Percentiles rank a stretch among this genome's conserved stretches.
Conservation (phyloP, 2,113 vertebrate genomes). For the Origma solitaria region DNA sequence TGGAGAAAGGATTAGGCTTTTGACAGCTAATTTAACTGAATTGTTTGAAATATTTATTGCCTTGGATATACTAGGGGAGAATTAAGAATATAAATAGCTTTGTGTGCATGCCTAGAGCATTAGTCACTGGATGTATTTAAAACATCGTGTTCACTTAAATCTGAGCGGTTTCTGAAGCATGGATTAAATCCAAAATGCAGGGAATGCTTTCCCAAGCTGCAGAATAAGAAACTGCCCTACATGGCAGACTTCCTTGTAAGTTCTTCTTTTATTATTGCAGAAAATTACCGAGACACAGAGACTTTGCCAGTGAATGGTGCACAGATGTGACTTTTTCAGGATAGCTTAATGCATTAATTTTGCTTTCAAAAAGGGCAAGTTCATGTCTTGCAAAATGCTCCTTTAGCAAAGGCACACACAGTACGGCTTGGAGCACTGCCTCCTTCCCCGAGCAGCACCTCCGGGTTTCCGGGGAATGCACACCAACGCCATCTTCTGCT, state of each 20-base stretch:
- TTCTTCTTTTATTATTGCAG: neutral
- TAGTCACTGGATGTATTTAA: slow-evolving; percentile 16
- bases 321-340: neutral
- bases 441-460: neutral
- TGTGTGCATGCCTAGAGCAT: neutral
- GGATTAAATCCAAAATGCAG: neutral
- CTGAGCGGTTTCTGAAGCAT: slow-evolving; percentile 3
- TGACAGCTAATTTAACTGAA: neutral
- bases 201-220: neutral
- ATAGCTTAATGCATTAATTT: neutral
- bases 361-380: neutral
- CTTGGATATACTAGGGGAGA: neutral
- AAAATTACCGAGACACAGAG: neutral
- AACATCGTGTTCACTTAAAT: neutral
- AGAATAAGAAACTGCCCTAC: neutral
- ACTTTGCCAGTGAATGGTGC: neutral
- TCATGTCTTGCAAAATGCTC: neutral
- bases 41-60: neutral
- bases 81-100: slow-evolving; percentile 14
- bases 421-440: neutral
- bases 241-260: neutral
- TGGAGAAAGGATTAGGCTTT: neutral
- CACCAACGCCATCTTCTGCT: neutral
- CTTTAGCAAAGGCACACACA: neutral
- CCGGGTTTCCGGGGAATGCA: neutral